These are phyloP conservation scores for Linnaemya vulpina DNA, from an alignment of 2,888 invertebrate species.

Conservation along the genomic window DNA sequence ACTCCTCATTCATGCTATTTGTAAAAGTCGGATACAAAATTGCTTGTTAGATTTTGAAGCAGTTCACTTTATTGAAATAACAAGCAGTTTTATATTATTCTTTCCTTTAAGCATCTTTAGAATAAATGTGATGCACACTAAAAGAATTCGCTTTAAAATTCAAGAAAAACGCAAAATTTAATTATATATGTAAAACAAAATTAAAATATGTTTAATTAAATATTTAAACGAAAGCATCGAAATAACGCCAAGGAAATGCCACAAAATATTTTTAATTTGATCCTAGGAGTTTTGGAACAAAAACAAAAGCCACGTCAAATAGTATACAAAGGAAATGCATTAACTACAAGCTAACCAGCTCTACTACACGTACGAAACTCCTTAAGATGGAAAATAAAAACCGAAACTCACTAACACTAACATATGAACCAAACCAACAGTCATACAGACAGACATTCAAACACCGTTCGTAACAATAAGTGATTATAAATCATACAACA, in stretches of 20 bases:
- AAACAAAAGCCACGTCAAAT: not conserved
- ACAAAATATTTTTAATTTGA: constrained; percentile 41
- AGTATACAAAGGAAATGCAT: not conserved
- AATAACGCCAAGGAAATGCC: constrained; percentile 63
- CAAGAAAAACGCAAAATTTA: constrained; percentile 41
- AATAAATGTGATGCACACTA: constrained; percentile 61
- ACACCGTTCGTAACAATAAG: constrained; percentile 82
- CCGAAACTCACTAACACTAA: constrained; percentile 63
- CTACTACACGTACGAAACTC: constrained; percentile 8
- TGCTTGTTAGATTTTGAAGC: not conserved
- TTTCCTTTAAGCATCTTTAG: constrained; percentile 26
- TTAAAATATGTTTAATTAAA: constrained; percentile 47
- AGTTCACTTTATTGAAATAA: not conserved
- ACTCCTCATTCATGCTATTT: constrained; percentile 42
- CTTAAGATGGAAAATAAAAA: not conserved
- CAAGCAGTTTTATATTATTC: constrained; percentile 33
- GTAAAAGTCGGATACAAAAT: constrained; percentile 19
- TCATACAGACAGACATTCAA: constrained; percentile 73
- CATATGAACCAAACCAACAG: constrained; percentile 42
- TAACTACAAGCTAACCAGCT: not conserved
- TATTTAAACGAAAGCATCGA: constrained; percentile 66
- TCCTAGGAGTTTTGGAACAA: constrained; percentile 45
- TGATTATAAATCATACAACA: constrained; percentile 81
- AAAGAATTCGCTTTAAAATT: constrained; percentile 61
- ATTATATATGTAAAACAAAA: constrained; percentile 38